Evolutionary conservation across 2,888 invertebrate species (phyloP), one percentile per base, ranked within the genome.

Genomic region (Patella depressa): DNA sequence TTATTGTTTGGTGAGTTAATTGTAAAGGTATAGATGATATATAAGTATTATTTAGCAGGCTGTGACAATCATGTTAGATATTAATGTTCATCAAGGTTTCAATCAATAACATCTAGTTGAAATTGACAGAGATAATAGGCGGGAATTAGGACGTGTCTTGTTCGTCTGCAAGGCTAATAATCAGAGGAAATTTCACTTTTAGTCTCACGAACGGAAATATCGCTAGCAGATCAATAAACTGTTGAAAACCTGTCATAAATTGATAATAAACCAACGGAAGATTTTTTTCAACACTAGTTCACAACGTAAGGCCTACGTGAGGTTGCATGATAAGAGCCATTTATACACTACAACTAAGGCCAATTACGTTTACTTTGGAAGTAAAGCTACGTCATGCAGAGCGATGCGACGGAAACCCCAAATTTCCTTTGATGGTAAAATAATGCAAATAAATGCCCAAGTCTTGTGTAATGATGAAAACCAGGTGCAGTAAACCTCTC

Each of bases 121-220:
- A 45, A 53, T n/a, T 17, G 53, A n/a, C n/a, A 34, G 72, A 72
- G 72, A 72, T 72, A 53, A 53, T 53, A n/a, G 72, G 72, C 17
- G 53, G 72, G 72, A 72, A 53, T 65, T 65, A 65, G 65, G 24
- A 65, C 65, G 65, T 65, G 65, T 65, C 65, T 24, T 65, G 65
- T 65, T 24, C 19, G 24, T 65, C 65, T 65, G 24, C 65, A 65
- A 65, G 19, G 24, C 19, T 65, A 65, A 65, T 65, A 65, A 65
- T 65, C 24, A 65, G 45, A 45, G 45, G 45, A 45, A 19, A 65
- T 65, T 24, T 65, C 24, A 19, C 65, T 65, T 65, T 65, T 65
- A 65, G 65, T 65, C 65, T 65, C 65, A 65, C 65, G 65, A 65
- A 65, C 65, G 65, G 65, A 65, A 65, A 65, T 65, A 65, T 65